These are phyloP conservation scores for Mesocricetus auratus DNA, from an alignment of 2,113 vertebrate genomes.

Conservation along the genomic window DNA sequence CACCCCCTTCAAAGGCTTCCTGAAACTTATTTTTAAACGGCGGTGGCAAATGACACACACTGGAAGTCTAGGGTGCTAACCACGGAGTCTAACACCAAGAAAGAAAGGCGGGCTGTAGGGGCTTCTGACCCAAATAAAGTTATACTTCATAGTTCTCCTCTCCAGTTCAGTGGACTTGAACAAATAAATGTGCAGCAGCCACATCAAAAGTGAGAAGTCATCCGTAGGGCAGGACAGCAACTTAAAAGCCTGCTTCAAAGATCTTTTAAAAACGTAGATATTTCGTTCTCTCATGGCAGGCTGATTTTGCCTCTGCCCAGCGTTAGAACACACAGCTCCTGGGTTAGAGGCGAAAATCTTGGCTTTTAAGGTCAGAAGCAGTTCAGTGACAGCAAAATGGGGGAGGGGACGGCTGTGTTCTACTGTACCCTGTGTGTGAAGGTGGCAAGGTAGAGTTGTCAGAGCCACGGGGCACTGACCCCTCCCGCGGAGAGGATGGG, in stretches of 20 bases:
- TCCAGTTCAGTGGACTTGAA: conserved; percentile 77
- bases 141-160: not conserved
- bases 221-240: conserved; percentile 86
- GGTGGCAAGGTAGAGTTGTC: not conserved
- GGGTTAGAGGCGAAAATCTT: conserved; percentile 26
- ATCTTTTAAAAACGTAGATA: conserved; percentile 72
- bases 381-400: not conserved
- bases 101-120: not conserved
- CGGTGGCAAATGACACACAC: not conserved
- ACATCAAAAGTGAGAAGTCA: conserved; percentile 88
- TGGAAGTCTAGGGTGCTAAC: not conserved
- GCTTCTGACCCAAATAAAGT: not conserved
- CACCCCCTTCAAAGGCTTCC: conserved; percentile 21
- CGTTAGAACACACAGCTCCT: conserved; percentile 45
- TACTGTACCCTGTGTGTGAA: not conserved
- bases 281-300: not conserved
- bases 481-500: conserved; percentile 13
- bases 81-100: not conserved
- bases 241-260: conserved; percentile 80
- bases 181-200: conserved; percentile 77
- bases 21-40: not conserved
- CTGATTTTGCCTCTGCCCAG: not conserved
- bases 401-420: not conserved
- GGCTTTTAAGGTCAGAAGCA: not conserved
- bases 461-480: not conserved